A percentile compares a stretch with the other conserved stretches of the same genome.
phyloP scores from a whole-genome alignment of 2,113 vertebrate genomes.

The Vimba vimba region DNA sequence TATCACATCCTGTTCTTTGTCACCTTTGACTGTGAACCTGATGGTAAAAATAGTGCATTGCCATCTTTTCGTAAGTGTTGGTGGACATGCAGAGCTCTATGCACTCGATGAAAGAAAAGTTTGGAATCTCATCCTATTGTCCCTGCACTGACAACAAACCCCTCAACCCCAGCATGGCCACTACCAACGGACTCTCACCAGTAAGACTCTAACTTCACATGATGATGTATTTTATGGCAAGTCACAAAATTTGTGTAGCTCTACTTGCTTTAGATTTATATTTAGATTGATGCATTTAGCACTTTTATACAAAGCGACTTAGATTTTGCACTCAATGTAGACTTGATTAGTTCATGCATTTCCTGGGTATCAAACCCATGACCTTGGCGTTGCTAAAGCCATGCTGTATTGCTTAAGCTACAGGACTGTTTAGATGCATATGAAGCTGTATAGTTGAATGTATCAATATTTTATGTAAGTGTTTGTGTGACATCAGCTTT shows the following conservation, averaged over 20 bases:
- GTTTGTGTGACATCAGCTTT: slow-evolving; percentile 45
- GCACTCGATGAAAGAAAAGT: slow-evolving; percentile 83
- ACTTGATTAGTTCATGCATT: neutral
- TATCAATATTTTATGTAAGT: neutral
- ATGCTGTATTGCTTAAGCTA: neutral
- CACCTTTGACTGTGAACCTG: neutral
- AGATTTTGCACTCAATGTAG: neutral
- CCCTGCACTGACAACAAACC: slow-evolving; percentile 74
- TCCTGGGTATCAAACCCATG: neutral
- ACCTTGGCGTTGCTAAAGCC: neutral
- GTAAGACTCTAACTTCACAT: slow-evolving; percentile 67
- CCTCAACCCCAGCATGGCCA: slow-evolving; percentile 74
- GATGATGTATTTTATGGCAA: neutral
- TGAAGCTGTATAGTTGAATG: neutral
- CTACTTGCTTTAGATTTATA: neutral
- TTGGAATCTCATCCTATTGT: slow-evolving; percentile 80
- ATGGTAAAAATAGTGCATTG: slow-evolving; percentile 48
- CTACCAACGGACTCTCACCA: slow-evolving; percentile 85
- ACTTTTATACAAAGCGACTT: neutral
- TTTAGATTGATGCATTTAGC: slow-evolving; percentile 6
- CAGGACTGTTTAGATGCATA: neutral
- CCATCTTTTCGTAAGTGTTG: slow-evolving; percentile 75
- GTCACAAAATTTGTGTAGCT: neutral
- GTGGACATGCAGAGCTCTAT: slow-evolving; percentile 83
- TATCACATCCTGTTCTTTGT: neutral